Percentiles rank a stretch among this genome's conserved stretches.
Evolutionary conservation across 1,140 invertebrate genomes (phyloP).

Genomic region (Nomia melanderi): DNA sequence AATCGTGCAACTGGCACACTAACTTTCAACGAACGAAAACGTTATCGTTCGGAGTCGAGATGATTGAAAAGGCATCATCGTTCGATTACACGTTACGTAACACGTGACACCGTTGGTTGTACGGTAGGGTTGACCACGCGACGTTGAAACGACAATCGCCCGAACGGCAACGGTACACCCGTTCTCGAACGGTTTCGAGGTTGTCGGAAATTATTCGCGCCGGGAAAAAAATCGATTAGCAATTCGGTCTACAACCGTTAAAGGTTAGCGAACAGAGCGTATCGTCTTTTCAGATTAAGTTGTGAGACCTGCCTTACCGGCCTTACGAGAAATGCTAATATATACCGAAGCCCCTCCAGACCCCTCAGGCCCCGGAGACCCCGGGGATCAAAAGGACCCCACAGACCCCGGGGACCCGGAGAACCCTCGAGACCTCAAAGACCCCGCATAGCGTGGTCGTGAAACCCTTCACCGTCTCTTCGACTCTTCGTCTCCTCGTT

Average conservation of each 20-base stretch:
- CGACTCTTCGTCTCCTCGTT: conserved; percentile 1
- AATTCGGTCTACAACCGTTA: conserved; percentile 73
- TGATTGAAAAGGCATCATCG: no score
- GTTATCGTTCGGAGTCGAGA: no score
- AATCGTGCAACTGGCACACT: conserved; percentile 72
- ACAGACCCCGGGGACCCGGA: conserved; percentile 34
- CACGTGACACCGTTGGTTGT: no score
- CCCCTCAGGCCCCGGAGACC: conserved; percentile 42
- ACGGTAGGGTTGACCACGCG: no score
- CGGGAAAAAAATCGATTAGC: conserved; percentile 64
- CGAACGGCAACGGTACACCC: no score
- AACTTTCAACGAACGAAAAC: conserved; percentile 76
- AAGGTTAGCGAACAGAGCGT: conserved; percentile 58
- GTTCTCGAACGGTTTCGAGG: no score
- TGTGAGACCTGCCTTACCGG: conserved; percentile 73
- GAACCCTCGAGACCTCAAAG: conserved; percentile 29
- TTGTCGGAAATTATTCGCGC: conserved; percentile 25
- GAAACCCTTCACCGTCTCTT: conserved; percentile 53
- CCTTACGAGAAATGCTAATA: conserved; percentile 75
- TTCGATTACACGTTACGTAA: no score
- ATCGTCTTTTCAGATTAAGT: conserved; percentile 59
- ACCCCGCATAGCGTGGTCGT: conserved; percentile 17
- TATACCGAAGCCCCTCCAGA: neutral
- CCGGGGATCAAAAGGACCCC: conserved; percentile 22
- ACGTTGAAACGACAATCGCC: no score